These are phyloP conservation scores for Sipha maydis DNA, from an alignment of 2,888 invertebrate species.

Conservation along the genomic window DNA sequence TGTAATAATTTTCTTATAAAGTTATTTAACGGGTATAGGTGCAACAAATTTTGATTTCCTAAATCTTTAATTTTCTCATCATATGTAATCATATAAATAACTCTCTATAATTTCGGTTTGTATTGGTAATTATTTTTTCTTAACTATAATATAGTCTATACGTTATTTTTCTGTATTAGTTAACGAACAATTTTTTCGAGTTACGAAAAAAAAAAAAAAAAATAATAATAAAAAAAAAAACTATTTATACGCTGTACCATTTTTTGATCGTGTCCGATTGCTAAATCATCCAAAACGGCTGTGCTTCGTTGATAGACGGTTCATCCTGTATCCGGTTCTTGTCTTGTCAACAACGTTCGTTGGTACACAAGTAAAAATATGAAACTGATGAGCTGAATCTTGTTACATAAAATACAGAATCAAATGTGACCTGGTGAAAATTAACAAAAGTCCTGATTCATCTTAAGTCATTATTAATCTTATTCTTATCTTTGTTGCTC, in stretches of 20 bases:
- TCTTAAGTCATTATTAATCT: not conserved
- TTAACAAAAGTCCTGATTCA: not conserved
- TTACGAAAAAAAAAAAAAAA: not conserved
- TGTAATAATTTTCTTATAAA: not conserved
- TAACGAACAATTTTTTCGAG: not conserved
- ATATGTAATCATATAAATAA: too few relatives aligned
- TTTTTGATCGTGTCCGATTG: conserved; percentile 49
- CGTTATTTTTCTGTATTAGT: not conserved
- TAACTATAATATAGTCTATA: not conserved
- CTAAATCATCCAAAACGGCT: conserved; percentile 55
- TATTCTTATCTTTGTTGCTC: not conserved
- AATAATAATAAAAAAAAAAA: not conserved
- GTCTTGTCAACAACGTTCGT: conserved; percentile 8
- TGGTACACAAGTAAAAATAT: not conserved
- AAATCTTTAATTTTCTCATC: too few relatives aligned
- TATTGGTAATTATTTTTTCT: not conserved
- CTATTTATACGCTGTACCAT: conserved; percentile 8
- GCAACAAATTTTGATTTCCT: too few relatives aligned
- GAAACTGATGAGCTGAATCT: conserved; percentile 20
- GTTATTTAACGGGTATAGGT: not conserved
- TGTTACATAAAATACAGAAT: not conserved
- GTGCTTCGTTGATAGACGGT: conserved; percentile 32
- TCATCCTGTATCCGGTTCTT: conserved; percentile 42
- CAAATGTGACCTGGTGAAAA: not conserved
- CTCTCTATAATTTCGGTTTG: too few relatives aligned